Conservation (phyloP, 1,140 invertebrate genomes). For the Mamestra configurata region DNA sequence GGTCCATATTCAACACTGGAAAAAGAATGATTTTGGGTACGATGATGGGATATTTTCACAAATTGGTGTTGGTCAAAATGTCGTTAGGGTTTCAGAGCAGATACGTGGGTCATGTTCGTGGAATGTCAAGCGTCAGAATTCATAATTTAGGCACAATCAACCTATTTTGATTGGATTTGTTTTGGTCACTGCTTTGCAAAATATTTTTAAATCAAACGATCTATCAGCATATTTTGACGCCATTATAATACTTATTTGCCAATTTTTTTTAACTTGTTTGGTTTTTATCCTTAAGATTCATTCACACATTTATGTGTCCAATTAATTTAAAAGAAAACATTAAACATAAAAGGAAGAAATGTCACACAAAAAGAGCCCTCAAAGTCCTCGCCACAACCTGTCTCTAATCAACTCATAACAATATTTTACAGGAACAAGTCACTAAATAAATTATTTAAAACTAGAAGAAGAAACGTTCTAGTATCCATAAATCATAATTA, state of each 20-base stretch:
- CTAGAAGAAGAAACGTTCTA: conserved; percentile 1
- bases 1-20: conserved; percentile 8
- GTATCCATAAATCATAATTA: conserved; percentile 75
- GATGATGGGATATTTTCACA: conserved; percentile 39
- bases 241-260: too few relatives aligned
- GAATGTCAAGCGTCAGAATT: conserved; percentile 22
- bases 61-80: conserved; percentile 24
- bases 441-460: conserved; percentile 20
- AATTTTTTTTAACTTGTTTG: too few relatives aligned
- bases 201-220: too few relatives aligned
- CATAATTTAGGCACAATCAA: background rate
- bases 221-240: too few relatives aligned
- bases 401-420: background rate
- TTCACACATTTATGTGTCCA: too few relatives aligned
- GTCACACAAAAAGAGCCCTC: background rate
- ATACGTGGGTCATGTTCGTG: conserved; percentile 7
- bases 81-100: background rate
- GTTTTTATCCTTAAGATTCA: too few relatives aligned
- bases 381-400: background rate
- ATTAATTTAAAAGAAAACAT: background rate
- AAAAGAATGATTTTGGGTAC: conserved; percentile 35
- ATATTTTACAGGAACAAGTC: conserved; percentile 18
- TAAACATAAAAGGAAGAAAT: background rate
- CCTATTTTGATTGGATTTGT: background rate
- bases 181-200: background rate